A percentile compares a stretch with the other conserved stretches of the same genome.
Conservation (phyloP, 2,797 vertebrate species). For the Rhynchonycteris naso region DNA sequence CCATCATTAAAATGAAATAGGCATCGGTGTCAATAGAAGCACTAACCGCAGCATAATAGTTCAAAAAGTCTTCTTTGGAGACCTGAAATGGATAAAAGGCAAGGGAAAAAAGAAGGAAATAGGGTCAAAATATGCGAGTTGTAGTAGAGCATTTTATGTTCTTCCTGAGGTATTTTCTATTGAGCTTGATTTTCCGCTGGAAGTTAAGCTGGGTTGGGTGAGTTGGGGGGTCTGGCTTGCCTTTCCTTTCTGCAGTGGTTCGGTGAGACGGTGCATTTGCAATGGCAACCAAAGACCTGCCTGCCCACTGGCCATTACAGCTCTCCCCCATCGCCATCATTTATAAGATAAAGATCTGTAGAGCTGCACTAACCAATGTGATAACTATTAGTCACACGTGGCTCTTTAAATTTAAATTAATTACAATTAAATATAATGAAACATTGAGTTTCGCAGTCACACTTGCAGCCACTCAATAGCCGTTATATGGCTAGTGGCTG, state of each 20-base stretch:
- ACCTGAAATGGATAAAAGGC: slow-evolving; percentile 83
- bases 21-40: slow-evolving; percentile 91
- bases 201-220: not conserved
- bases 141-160: not conserved
- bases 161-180: not conserved
- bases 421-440: slow-evolving; percentile 17
- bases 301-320: not conserved
- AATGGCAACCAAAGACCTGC: not conserved
- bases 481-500: not conserved
- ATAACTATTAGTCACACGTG: not conserved
- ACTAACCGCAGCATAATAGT: slow-evolving; percentile 91
- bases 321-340: not conserved
- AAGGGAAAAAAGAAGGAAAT: slow-evolving; percentile 16
- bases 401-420: not conserved
- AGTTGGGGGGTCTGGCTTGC: not conserved
- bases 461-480: not conserved
- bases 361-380: not conserved
- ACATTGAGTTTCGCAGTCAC: not conserved
- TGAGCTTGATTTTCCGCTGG: not conserved
- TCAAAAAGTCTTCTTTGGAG: slow-evolving; percentile 91
- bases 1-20: slow-evolving; percentile 93
- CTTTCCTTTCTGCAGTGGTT: not conserved
- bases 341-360: slow-evolving; percentile 32
- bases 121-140: not conserved
- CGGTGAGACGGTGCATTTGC: not conserved